A percentile compares a stretch with the other conserved stretches of the same genome.
phyloP scores from a whole-genome alignment of 2,888 invertebrate genomes.

The Dendrolimus houi region DNA sequence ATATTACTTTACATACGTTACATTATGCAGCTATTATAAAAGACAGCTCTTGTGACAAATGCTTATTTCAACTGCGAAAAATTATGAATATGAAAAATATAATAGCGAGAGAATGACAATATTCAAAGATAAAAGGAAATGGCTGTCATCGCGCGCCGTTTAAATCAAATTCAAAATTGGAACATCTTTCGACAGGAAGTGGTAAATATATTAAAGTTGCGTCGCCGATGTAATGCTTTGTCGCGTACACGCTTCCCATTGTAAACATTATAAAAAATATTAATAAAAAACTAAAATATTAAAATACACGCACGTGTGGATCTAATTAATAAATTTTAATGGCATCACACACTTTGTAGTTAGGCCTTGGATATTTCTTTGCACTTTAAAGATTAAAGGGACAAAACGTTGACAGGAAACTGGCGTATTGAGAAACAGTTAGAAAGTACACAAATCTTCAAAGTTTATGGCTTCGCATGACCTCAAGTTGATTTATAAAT shows the following conservation, averaged over 20 bases:
- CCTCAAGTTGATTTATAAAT: slow-evolving; percentile 49
- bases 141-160: slow-evolving; percentile 56
- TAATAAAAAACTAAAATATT: slow-evolving; percentile 3
- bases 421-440: slow-evolving; percentile 2
- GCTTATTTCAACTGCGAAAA: slow-evolving; percentile 13
- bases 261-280: slow-evolving; percentile 6
- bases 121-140: slow-evolving; percentile 60
- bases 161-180: slow-evolving; percentile 74
- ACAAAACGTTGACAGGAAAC: neutral
- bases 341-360: neutral
- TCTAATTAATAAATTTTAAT: neutral
- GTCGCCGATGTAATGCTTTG: slow-evolving; percentile 36
- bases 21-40: neutral
- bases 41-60: neutral
- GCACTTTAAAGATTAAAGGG: neutral
- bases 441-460: slow-evolving; percentile 11
- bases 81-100: slow-evolving; percentile 33
- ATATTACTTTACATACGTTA: neutral
- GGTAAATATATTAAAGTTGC: slow-evolving; percentile 60
- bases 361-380: neutral
- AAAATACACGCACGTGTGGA: neutral
- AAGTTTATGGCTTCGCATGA: slow-evolving; percentile 28
- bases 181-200: slow-evolving; percentile 68
- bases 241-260: slow-evolving; percentile 36
- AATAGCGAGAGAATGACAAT: slow-evolving; percentile 40